Evolutionary conservation across 2,888 invertebrate genomes (phyloP).

Genomic region (Calephelis perditalis): DNA sequence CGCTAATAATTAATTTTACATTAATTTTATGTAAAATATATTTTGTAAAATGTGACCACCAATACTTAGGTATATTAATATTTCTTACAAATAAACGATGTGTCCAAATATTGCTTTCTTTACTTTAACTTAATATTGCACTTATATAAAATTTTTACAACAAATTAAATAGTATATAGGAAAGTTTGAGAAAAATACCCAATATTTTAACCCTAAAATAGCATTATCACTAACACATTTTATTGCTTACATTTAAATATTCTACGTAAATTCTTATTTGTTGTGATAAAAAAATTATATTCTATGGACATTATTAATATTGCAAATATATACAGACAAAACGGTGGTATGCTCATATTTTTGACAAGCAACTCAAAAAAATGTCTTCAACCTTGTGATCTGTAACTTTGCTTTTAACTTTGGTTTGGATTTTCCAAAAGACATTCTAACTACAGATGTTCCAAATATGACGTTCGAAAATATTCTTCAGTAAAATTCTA

Average conservation of each 20-base stretch:
- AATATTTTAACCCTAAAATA: conserved; percentile 36
- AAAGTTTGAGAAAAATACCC: conserved; percentile 29
- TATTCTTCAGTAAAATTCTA: too few species aligned
- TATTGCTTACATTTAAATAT: conserved; percentile 58
- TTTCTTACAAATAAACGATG: conserved; percentile 41
- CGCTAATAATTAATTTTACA: too few species aligned
- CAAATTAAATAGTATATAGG: conserved; percentile 26
- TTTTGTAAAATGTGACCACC: neutral
- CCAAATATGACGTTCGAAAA: too few species aligned
- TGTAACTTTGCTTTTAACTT: too few species aligned
- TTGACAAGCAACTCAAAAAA: neutral
- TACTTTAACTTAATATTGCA: conserved; percentile 68
- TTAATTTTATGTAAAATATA: too few species aligned
- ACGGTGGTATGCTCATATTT: neutral
- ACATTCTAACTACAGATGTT: too few species aligned
- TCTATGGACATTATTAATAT: conserved; percentile 15
- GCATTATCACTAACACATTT: conserved; percentile 64
- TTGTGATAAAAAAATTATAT: conserved; percentile 35
- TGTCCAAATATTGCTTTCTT: conserved; percentile 64
- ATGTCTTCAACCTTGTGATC: too few species aligned
- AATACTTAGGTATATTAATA: conserved; percentile 19
- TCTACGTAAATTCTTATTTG: conserved; percentile 65
- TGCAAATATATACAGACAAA: neutral
- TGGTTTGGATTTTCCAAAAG: too few species aligned
- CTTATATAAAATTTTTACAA: conserved; percentile 39